Evolutionary conservation across 2,888 invertebrate genomes (phyloP).

Genomic region (Megastigmus dorsalis): DNA sequence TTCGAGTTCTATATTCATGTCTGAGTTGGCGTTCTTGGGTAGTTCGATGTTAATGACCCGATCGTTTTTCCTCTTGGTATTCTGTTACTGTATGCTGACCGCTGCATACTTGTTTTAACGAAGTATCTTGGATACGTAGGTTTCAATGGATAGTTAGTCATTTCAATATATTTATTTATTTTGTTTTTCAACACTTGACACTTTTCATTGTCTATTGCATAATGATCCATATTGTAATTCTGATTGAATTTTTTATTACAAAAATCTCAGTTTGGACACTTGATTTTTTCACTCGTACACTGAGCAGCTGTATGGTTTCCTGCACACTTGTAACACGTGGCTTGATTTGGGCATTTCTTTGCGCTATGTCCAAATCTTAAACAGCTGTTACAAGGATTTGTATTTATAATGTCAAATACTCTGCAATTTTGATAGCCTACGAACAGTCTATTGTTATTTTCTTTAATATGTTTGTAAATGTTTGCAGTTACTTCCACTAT

Average conservation of each 20-base stretch:
- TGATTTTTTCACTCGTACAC: neutral
- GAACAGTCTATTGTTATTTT: neutral
- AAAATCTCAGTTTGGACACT: neutral
- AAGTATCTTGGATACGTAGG: too few relatives aligned
- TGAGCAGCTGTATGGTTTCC: neutral
- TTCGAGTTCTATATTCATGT: neutral
- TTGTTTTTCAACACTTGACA: neutral
- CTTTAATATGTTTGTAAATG: neutral
- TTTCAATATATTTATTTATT: neutral
- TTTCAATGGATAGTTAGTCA: neutral
- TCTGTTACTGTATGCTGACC: too few relatives aligned
- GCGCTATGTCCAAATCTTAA: neutral
- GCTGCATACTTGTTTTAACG: too few relatives aligned
- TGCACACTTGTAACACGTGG: neutral
- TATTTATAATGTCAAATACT: neutral
- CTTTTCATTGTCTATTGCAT: neutral
- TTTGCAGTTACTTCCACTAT: neutral
- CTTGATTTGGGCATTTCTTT: neutral
- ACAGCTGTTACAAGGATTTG: neutral
- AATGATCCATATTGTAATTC: too few relatives aligned
- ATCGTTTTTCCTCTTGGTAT: too few relatives aligned
- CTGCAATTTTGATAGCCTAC: too few relatives aligned
- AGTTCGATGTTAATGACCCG: too few relatives aligned
- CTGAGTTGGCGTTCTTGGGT: too few relatives aligned
- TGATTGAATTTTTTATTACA: too few relatives aligned